phyloP scores from a whole-genome alignment of 1,140 invertebrate species.

The Teleopsis dalmanni region DNA sequence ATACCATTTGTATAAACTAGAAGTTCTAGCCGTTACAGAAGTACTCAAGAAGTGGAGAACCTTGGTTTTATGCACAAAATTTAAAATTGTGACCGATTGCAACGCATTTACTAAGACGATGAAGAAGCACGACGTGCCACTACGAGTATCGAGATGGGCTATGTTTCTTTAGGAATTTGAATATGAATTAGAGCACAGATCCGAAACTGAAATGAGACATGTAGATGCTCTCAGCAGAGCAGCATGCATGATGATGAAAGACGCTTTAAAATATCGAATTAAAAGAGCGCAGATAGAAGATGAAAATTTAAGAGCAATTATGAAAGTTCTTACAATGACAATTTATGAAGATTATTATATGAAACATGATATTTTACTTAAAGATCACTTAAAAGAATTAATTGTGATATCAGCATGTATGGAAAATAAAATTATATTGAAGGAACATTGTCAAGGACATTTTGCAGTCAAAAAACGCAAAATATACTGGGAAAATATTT shows the following conservation, averaged over 20 bases:
- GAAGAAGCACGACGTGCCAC: slow-evolving; percentile 9
- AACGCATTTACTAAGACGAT: slow-evolving; percentile 8
- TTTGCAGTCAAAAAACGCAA: slow-evolving; percentile 17
- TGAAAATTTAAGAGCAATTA: slow-evolving; percentile 6
- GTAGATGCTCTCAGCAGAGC: slow-evolving; percentile 23
- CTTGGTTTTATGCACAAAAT: slow-evolving; percentile 5
- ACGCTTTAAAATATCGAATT: slow-evolving; percentile 3
- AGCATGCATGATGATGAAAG: slow-evolving; percentile 11
- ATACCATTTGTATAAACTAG: slow-evolving; percentile 23
- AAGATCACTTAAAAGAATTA: slow-evolving; percentile 1
- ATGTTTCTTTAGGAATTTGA: slow-evolving; percentile 22
- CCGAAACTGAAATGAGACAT: slow-evolving; percentile 20
- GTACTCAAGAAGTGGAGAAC: slow-evolving; percentile 10
- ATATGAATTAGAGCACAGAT: slow-evolving; percentile 20
- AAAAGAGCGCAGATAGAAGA: slow-evolving; percentile 7
- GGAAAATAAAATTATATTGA: slow-evolving; percentile 12
- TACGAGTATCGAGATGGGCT: slow-evolving; percentile 19
- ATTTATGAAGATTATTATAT: slow-evolving; percentile 5
- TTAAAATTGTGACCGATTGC: slow-evolving; percentile 15
- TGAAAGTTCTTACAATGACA: not conserved
- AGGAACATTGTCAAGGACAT: slow-evolving; percentile 15
- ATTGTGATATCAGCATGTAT: not conserved
- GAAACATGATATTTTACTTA: slow-evolving; percentile 6
- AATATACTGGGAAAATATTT: slow-evolving; percentile 34
- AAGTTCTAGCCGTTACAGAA: slow-evolving; percentile 16